A percentile compares a stretch with the other conserved stretches of the same genome.
These are phyloP conservation scores for Quadriops clusia DNA, from an alignment of 2,888 invertebrate genomes.

Conservation along the genomic window DNA sequence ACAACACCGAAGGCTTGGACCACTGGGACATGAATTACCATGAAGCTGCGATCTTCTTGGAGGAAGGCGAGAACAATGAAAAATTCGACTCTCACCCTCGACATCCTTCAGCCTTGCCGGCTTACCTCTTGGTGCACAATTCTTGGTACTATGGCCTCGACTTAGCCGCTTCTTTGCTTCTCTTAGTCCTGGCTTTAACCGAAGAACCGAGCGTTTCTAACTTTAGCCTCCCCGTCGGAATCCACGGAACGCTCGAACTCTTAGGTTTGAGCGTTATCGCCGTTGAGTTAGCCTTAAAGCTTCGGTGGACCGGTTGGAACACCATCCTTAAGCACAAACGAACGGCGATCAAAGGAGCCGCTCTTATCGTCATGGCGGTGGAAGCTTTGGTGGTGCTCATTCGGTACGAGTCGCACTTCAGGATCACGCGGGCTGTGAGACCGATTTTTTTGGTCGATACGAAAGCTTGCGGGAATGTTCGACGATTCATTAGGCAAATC, in stretches of 20 bases:
- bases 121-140: constrained; percentile 78
- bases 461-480: constrained; percentile 67
- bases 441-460: constrained; percentile 86
- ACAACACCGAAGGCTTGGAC: constrained; percentile 41
- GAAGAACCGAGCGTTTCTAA: constrained; percentile 70
- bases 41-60: constrained; percentile 78
- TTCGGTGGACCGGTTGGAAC: constrained; percentile 76
- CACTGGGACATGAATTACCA: constrained; percentile 87
- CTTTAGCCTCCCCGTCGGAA: constrained; percentile 60
- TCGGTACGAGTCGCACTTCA: constrained; percentile 72
- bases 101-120: constrained; percentile 70
- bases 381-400: constrained; percentile 71
- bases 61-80: constrained; percentile 86
- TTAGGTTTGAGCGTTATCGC: constrained; percentile 64
- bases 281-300: constrained; percentile 64
- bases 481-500: constrained; percentile 65
- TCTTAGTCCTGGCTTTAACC: constrained; percentile 63
- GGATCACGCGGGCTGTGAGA: constrained; percentile 74
- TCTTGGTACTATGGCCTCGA: constrained; percentile 78
- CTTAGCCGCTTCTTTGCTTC: constrained; percentile 59
- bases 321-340: constrained; percentile 75
- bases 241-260: constrained; percentile 72
- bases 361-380: constrained; percentile 66
- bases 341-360: constrained; percentile 72
- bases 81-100: constrained; percentile 82